Evolutionary conservation across 2,797 vertebrate genomes (phyloP).

Genomic region (Melanotaenia parkinsoni): DNA sequence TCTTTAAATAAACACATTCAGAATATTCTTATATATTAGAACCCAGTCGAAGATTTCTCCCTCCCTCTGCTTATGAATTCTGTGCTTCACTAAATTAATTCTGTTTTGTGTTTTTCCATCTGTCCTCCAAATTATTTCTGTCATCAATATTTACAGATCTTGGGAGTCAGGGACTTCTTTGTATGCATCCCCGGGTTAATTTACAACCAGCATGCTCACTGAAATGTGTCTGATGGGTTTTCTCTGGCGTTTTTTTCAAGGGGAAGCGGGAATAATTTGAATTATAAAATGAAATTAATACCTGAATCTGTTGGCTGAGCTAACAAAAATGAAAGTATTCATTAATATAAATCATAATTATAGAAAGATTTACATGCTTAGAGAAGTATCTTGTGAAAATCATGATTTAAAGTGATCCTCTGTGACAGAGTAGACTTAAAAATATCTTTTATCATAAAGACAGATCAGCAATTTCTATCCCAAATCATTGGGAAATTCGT

Average conservation of each 20-base stretch:
- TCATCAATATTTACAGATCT: conserved; percentile 17
- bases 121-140: conserved; percentile 22
- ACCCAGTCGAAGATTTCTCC: not conserved
- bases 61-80: not conserved
- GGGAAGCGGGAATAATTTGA: conserved; percentile 1
- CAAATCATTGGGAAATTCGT: too few species aligned
- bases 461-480: too few species aligned
- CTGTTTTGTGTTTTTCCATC: conserved; percentile 17
- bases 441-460: too few species aligned
- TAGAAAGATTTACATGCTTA: too few species aligned
- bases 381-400: too few species aligned
- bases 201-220: conserved; percentile 4
- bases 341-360: too few species aligned
- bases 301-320: not conserved
- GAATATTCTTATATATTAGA: not conserved
- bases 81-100: conserved; percentile 1
- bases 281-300: not conserved
- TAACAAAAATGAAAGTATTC: not conserved
- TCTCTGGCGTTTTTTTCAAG: not conserved
- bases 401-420: too few species aligned
- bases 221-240: not conserved
- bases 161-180: conserved; percentile 5
- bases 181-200: not conserved
- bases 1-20: too few species aligned
- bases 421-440: too few species aligned